Evolutionary conservation across 2,797 vertebrate genomes (phyloP).

Genomic region (Sphenodon punctatus): DNA sequence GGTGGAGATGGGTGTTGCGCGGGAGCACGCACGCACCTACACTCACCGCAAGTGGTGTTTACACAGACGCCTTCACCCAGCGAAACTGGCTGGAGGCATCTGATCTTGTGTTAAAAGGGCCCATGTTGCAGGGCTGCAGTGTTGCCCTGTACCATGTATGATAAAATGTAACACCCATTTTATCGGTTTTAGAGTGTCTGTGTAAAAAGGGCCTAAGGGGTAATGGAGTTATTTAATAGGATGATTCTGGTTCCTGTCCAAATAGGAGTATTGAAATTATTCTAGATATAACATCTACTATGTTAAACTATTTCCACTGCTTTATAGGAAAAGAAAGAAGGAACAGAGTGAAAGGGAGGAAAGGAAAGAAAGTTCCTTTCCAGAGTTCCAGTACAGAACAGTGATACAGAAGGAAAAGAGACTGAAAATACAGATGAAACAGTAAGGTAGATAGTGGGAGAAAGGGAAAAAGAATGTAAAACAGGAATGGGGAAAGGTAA

Average conservation of each 20-base stretch:
- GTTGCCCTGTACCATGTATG: too few relatives aligned
- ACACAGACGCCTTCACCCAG: too few relatives aligned
- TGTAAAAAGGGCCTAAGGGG: too few relatives aligned
- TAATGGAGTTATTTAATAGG: slow-evolving; percentile 21
- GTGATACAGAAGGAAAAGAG: not conserved
- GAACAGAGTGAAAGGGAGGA: not conserved
- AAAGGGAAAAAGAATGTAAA: not conserved
- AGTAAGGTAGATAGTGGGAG: not conserved
- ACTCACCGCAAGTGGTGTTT: too few relatives aligned
- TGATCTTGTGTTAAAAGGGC: too few relatives aligned
- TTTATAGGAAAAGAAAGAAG: not conserved
- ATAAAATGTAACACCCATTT: too few relatives aligned
- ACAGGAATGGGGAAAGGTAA: not conserved
- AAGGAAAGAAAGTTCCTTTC: not conserved
- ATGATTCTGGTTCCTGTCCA: slow-evolving; percentile 53
- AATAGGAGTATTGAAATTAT: slow-evolving; percentile 53
- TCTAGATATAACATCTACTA: slow-evolving; percentile 5
- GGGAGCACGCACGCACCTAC: too few relatives aligned
- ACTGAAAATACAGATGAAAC: not conserved
- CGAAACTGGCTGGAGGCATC: too few relatives aligned
- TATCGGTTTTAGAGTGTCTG: too few relatives aligned
- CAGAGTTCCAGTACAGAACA: not conserved
- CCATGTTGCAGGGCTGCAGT: too few relatives aligned
- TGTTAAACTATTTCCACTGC: slow-evolving; percentile 18
- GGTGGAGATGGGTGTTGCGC: too few relatives aligned